A percentile compares a stretch with the other conserved stretches of the same genome.
Evolutionary conservation across 1,140 invertebrate genomes (phyloP).

Genomic region (Drosophila carrolli): DNA sequence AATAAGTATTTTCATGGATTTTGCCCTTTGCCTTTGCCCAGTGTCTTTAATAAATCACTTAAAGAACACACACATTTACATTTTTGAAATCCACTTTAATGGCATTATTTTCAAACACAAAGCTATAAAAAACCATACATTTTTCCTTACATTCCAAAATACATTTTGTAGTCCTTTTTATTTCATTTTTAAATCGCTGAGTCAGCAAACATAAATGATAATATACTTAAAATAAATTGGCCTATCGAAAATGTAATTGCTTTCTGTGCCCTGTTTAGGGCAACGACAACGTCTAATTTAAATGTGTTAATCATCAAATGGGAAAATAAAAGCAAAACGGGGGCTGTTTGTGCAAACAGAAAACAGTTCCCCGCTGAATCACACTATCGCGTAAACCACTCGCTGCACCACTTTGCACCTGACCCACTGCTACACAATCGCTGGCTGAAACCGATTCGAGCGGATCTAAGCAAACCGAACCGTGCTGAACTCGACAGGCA

Average conservation of each 20-base stretch:
- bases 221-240: too few species aligned
- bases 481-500: slow-evolving; percentile 41
- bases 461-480: slow-evolving; percentile 50
- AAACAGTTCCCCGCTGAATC: slow-evolving; percentile 11
- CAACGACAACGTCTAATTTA: slow-evolving; percentile 29
- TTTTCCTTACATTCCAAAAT: too few species aligned
- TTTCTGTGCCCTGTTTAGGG: slow-evolving; percentile 1
- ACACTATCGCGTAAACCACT: slow-evolving; percentile 6
- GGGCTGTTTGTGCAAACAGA: slow-evolving; percentile 50
- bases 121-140: too few species aligned
- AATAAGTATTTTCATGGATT: too few species aligned
- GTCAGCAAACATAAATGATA: too few species aligned
- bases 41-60: too few species aligned
- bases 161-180: too few species aligned
- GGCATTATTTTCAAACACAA: too few species aligned
- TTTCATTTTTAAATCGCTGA: too few species aligned
- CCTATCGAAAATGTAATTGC: not conserved
- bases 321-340: slow-evolving; percentile 36
- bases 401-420: slow-evolving; percentile 42
- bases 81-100: too few species aligned
- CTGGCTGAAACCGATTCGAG: slow-evolving; percentile 31
- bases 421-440: slow-evolving; percentile 20
- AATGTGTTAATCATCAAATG: slow-evolving; percentile 75
- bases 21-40: too few species aligned
- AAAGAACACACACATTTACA: too few species aligned